These are phyloP conservation scores for Sinonovacula constricta DNA, from an alignment of 1,140 invertebrate species.

Conservation along the genomic window DNA sequence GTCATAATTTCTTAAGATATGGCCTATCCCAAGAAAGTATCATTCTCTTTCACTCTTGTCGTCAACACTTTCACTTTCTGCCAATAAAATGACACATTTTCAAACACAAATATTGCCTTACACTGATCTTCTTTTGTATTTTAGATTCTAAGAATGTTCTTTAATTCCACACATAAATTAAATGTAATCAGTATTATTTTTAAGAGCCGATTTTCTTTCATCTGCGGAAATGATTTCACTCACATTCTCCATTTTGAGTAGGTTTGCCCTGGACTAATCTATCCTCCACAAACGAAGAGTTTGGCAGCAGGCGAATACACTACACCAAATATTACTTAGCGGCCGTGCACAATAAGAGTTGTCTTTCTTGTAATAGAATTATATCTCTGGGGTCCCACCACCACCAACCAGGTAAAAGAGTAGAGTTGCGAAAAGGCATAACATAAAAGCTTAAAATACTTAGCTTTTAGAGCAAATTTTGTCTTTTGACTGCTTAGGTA, in stretches of 20 bases:
- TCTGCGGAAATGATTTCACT: slow-evolving; percentile 40
- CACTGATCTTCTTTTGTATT: not conserved
- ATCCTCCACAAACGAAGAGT: slow-evolving; percentile 2
- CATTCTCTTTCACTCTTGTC: not conserved
- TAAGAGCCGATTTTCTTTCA: not conserved
- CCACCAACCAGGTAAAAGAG: too few relatives aligned
- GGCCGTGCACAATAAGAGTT: too few relatives aligned
- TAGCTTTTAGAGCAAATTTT: too few relatives aligned
- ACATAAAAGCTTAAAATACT: too few relatives aligned
- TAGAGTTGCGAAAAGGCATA: too few relatives aligned
- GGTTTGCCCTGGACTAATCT: slow-evolving; percentile 15
- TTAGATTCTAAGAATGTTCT: not conserved
- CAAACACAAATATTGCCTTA: not conserved
- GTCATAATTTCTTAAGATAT: too few relatives aligned
- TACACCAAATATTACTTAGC: too few relatives aligned
- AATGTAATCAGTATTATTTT: not conserved
- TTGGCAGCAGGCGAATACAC: too few relatives aligned
- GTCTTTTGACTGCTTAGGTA: too few relatives aligned
- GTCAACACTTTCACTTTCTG: not conserved
- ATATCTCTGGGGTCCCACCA: too few relatives aligned
- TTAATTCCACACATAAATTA: not conserved
- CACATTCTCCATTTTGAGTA: slow-evolving; percentile 25
- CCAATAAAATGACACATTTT: not conserved
- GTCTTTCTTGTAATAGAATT: too few relatives aligned
- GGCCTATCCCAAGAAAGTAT: too few relatives aligned